Evolutionary conservation across 2,888 invertebrate genomes (phyloP), one percentile per base, ranked within the genome.

Genomic region (Ypsolopha scabrella): DNA sequence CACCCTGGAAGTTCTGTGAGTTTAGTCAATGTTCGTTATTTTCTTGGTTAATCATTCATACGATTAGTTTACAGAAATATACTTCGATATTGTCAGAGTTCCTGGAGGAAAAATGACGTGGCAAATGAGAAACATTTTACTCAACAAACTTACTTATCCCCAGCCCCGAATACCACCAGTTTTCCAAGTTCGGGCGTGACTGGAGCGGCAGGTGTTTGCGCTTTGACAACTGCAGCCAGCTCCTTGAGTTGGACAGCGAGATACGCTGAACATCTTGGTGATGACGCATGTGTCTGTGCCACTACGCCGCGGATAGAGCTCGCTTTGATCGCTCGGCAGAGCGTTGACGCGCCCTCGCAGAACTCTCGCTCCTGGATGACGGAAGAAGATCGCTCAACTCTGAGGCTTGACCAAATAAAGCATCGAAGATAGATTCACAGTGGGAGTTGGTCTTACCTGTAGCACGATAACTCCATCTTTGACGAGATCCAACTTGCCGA

Each of bases 211-310:
- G 83, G 81, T 0, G 68, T 57, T 52, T 73, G 64, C 0, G 78
- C 72, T 52, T 71, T 74, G 9, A 83, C 55, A 7, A 79, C 75
- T 0, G 79, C 78, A 0, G 86, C 82, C 38, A 87, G 58, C 54
- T 87, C 87, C 34, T 63, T 61, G 41, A 87, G 65, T 56, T 87
- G 86, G 1, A 91, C 90, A 0, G 93, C 94, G 44, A 94, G 73
- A 66, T 94, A 95, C 0, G 93, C 94, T 0, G 93, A 93, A 44
- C 93, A 92, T 7, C 94, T 88, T 0, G 94, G 94, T 0, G 94
- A 94, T 0, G 92, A 90, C 0, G 94, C 90, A 63, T 95, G 94
- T 0, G 94, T 94, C 64, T 94, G 92, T 0, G 94, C 89, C 0
- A 95, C 91, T 24, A 91, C 91, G 2, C 95, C 95, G 9, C 90